Base-by-base conservation (phyloP, 2,797 vertebrate species). In the Telmatherina bonti region DNA sequence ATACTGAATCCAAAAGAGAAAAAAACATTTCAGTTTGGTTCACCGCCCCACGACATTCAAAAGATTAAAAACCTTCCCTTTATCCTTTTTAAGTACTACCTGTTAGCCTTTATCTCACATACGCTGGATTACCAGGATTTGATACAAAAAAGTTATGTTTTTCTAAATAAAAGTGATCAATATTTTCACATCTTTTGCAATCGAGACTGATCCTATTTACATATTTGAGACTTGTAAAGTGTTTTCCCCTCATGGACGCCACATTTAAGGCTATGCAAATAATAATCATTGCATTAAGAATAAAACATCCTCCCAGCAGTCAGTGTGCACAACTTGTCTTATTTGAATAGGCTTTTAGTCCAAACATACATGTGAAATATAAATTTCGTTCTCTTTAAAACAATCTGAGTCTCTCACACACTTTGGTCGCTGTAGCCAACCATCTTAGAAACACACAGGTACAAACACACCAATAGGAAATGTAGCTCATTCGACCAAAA, bases 61-160 rank as follows among this genome's bases (percentile, higher is more conserved):
- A 65, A 27, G 27, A 11, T 3, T 5, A 22, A 11, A 56, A 36
- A 6, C 20, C 13, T 54, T 79, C 53, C 53, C 70, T 82, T 86
- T 62, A 38, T 54, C 24, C 49, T 53, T 12, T 1, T 31, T 26
- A 63, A 31, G 33, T 33, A 74, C 64, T 60, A 70, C 63, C 68
- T 26, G 5, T 55, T 35, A 31, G 20, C 27, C 53, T 4, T 55
- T 29, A 57, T 16, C 65, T 20, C 35, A 67, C 12, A 10, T 30
- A 67, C 6, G 38, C 20, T 35, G 35, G 22, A 53, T 59, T 5
- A 53, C 0, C 22, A 18, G 55, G 51, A 45, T 54, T 57, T 20
- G 15, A 30, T 55, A 67, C 30, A 49, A 27, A 4, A 58, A 26
- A 45, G 30, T 18, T 24, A 26, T 6, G 10, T 29, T 0, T 45